These are phyloP conservation scores for Saiga tatarica DNA, from an alignment of 2,113 vertebrate genomes.

Conservation along the genomic window DNA sequence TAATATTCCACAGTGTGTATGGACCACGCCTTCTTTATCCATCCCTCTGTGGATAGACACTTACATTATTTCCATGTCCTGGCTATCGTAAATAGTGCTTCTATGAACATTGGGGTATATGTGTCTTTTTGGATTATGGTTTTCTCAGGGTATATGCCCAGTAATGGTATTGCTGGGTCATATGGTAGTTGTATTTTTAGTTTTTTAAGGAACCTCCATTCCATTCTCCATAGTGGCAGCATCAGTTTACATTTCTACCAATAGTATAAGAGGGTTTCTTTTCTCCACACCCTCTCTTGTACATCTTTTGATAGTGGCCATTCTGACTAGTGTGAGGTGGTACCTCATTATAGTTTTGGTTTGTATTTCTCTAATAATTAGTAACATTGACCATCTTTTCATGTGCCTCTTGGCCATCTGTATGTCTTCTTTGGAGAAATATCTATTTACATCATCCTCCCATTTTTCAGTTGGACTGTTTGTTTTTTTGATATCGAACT, in stretches of 20 bases:
- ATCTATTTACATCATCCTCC: background rate
- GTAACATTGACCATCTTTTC: background rate
- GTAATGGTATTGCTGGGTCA: background rate
- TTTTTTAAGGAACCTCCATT: background rate
- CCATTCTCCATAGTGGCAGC: background rate
- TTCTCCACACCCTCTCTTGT: background rate
- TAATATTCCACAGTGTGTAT: background rate
- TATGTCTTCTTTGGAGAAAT: background rate
- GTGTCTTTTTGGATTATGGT: background rate
- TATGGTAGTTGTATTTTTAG: background rate
- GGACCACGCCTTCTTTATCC: background rate
- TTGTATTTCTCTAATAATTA: background rate
- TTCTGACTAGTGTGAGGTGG: background rate
- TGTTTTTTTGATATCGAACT: background rate
- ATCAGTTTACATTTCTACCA: background rate
- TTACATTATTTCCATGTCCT: background rate
- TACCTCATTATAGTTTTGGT: background rate
- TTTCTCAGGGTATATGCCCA: background rate
- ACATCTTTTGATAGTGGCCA: background rate
- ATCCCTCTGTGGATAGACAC: background rate
- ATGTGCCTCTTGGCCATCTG: background rate
- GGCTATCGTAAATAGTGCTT: background rate
- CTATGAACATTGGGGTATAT: background rate
- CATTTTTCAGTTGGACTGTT: background rate
- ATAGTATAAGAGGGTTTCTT: background rate